Conservation (phyloP, 2,113 vertebrate genomes). For the Ciconia boyciana region DNA sequence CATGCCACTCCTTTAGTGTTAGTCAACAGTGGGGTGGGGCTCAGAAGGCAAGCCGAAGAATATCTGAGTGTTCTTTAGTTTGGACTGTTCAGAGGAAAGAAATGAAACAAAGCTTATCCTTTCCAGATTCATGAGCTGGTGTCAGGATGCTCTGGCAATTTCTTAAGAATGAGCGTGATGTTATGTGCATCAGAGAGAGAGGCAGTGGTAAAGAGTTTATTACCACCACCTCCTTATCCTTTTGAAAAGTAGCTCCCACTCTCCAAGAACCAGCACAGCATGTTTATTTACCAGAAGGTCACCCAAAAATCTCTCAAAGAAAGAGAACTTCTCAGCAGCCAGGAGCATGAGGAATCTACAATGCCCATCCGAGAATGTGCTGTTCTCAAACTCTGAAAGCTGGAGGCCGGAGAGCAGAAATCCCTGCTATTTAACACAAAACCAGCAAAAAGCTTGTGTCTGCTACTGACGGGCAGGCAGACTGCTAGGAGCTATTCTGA, state of each 20-base stretch:
- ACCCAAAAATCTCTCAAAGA: neutral
- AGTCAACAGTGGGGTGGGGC: fast-evolving
- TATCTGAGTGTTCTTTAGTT: neutral
- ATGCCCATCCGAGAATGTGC: neutral
- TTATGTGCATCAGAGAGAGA: neutral
- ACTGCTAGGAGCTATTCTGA: slow-evolving; percentile 46
- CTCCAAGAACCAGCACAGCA: neutral
- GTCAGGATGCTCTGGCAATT: neutral
- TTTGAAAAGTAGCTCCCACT: neutral
- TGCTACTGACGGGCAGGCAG: slow-evolving; percentile 46
- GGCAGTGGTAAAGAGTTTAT: neutral
- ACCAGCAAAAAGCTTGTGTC: slow-evolving; percentile 8
- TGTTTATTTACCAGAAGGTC: neutral
- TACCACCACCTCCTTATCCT: neutral
- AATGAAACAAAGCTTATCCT: neutral
- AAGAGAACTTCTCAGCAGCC: neutral
- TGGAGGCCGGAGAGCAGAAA: neutral
- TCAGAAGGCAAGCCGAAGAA: neutral
- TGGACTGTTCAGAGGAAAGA: neutral
- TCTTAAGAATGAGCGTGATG: neutral
- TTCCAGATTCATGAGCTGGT: neutral
- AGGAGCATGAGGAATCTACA: neutral
- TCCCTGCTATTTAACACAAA: slow-evolving; percentile 17
- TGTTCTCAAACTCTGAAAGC: neutral
- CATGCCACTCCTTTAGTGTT: fast-evolving